These are phyloP conservation scores for Crossoptilon crossoptilon DNA, from an alignment of 2,797 vertebrate species.

Conservation along the genomic window DNA sequence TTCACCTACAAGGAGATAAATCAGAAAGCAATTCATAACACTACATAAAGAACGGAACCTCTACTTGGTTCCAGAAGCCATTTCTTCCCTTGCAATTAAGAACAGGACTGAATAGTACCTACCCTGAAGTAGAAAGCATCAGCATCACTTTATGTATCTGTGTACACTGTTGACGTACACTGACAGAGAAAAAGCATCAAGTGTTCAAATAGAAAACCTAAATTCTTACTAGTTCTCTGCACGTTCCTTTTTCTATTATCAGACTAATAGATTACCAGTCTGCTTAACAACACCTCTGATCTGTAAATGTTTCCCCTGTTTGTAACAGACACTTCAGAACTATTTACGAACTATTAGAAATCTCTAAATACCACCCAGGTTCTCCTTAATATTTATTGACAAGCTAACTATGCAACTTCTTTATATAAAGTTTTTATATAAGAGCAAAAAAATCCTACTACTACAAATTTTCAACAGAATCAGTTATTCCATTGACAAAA, in stretches of 20 bases:
- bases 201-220: neutral
- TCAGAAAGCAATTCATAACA: neutral
- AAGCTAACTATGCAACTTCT: neutral
- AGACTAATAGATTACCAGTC: neutral
- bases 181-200: neutral
- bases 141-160: neutral
- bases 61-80: fast-evolving
- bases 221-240: neutral
- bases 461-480: neutral
- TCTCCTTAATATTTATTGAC: neutral
- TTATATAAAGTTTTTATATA: neutral
- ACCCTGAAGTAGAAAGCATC: neutral
- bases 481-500: neutral
- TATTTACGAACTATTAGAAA: neutral
- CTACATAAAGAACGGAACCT: fast-evolving
- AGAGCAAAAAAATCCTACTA: neutral
- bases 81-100: neutral
- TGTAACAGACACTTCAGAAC: neutral
- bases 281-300: neutral
- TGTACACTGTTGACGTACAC: fast-evolving
- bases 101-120: neutral
- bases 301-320: neutral
- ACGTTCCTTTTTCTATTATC: fast-evolving
- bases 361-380: neutral
- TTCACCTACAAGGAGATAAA: constrained; percentile 81